Evolutionary conservation across 2,113 vertebrate genomes (phyloP).

Genomic region (Oxygymnocypris stewartii): DNA sequence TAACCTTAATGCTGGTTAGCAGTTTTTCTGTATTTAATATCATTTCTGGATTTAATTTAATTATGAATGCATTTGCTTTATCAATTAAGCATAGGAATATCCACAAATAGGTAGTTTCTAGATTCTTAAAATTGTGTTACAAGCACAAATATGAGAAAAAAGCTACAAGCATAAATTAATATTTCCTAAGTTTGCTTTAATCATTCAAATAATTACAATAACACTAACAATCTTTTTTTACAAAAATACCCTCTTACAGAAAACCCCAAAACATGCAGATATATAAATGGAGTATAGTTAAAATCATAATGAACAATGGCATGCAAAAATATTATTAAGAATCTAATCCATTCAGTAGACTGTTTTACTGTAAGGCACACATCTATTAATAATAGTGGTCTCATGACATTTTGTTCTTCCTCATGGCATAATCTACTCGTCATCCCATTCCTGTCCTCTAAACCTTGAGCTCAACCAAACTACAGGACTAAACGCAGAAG

Average conservation of each 20-base stretch:
- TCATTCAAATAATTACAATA: not conserved
- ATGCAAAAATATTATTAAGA: not conserved
- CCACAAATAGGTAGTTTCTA: not conserved
- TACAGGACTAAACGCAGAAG: not conserved
- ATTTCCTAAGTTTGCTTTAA: not conserved
- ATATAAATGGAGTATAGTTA: not conserved
- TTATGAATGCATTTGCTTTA: too few relatives aligned
- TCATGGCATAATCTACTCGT: not conserved
- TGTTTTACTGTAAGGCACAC: not conserved
- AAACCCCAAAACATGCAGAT: not conserved
- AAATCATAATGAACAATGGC: not conserved
- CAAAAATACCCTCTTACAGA: slow-evolving; percentile 11
- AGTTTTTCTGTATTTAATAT: not conserved
- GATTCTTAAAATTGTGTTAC: not conserved
- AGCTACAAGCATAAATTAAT: too few relatives aligned
- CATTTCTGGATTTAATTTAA: too few relatives aligned
- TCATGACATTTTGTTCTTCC: slow-evolving; percentile 3
- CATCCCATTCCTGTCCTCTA: not conserved
- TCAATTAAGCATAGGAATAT: not conserved
- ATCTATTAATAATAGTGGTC: not conserved
- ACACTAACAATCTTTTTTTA: not conserved
- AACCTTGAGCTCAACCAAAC: not conserved
- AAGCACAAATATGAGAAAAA: not conserved
- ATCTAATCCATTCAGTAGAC: not conserved
- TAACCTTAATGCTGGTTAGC: not conserved